Percentiles rank a stretch among this genome's conserved stretches.
Evolutionary conservation across 1,140 invertebrate species (phyloP).

Genomic region (Stegodyphus mimosarum): DNA sequence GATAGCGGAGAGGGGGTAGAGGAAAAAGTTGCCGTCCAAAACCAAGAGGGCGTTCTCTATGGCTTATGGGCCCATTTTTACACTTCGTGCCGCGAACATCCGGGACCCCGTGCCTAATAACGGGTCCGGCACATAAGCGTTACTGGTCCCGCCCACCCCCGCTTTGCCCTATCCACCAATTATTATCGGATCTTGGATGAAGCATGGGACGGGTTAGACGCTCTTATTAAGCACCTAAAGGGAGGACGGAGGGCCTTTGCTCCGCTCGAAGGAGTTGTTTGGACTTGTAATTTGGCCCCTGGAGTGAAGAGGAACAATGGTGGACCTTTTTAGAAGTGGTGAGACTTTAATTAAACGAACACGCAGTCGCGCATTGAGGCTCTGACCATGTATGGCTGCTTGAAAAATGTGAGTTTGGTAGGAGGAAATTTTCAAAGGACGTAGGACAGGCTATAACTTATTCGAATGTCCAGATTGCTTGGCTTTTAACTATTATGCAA

Average conservation of each 20-base stretch:
- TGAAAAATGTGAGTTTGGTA: too few species aligned
- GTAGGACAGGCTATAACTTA: too few species aligned
- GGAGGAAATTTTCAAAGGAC: too few species aligned
- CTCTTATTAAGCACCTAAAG: constrained; percentile 34
- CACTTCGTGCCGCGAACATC: constrained; percentile 55
- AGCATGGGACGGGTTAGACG: constrained; percentile 43
- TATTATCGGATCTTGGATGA: constrained; percentile 52
- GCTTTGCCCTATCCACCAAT: constrained; percentile 44
- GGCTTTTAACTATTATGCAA: too few species aligned
- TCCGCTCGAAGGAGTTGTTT: constrained; percentile 13
- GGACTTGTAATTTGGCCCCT: constrained; percentile 19
- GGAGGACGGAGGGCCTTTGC: background rate
- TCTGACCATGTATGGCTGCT: too few species aligned
- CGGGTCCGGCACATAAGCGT: constrained; percentile 56
- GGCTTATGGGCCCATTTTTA: constrained; percentile 60
- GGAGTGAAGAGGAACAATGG: constrained; percentile 19
- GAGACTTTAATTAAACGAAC: constrained; percentile 41
- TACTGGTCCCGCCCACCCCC: constrained; percentile 51
- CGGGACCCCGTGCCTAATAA: constrained; percentile 53
- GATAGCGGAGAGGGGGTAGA: constrained; percentile 5
- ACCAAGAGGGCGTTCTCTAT: constrained; percentile 54
- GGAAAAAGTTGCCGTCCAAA: constrained; percentile 16
- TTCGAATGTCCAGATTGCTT: too few species aligned
- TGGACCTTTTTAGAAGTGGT: constrained; percentile 6
- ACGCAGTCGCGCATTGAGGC: background rate